Percentiles rank a stretch among this genome's conserved stretches.
These are phyloP conservation scores for Leucopsar rothschildi DNA, from an alignment of 2,113 vertebrate genomes.

Conservation along the genomic window DNA sequence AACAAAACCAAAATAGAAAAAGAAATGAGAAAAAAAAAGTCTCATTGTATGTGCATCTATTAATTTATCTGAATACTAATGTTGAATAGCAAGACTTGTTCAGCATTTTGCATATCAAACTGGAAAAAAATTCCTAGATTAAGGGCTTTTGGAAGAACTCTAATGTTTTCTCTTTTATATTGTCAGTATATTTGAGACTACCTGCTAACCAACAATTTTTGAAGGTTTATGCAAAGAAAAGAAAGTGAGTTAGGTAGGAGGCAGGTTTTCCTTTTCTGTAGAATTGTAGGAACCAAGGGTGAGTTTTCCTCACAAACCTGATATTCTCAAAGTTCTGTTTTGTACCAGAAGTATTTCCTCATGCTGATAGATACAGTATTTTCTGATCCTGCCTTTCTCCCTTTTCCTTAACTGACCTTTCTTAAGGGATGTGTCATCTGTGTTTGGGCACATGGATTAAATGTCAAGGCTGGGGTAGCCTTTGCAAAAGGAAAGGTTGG, in stretches of 20 bases:
- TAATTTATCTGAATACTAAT: neutral
- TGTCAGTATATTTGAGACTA: neutral
- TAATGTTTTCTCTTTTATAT: neutral
- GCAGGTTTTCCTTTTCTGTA: neutral
- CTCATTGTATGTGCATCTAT: neutral
- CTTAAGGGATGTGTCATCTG: neutral
- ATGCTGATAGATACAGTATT: neutral
- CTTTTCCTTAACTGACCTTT: neutral
- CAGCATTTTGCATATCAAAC: neutral
- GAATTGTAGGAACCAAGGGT: neutral
- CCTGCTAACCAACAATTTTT: neutral
- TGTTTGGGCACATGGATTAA: neutral
- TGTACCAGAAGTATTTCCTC: neutral
- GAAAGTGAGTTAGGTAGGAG: neutral
- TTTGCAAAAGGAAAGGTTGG: neutral
- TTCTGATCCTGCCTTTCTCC: neutral
- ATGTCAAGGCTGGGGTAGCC: neutral
- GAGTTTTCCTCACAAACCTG: neutral
- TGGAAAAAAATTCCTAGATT: neutral
- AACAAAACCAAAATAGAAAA: neutral
- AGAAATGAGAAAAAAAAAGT: neutral
- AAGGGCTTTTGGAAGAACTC: neutral
- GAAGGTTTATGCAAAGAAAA: neutral
- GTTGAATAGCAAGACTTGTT: neutral
- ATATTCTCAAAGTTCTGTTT: neutral